Evolutionary conservation across 2,113 vertebrate species (phyloP).

Genomic region (Argyrosomus japonicus): DNA sequence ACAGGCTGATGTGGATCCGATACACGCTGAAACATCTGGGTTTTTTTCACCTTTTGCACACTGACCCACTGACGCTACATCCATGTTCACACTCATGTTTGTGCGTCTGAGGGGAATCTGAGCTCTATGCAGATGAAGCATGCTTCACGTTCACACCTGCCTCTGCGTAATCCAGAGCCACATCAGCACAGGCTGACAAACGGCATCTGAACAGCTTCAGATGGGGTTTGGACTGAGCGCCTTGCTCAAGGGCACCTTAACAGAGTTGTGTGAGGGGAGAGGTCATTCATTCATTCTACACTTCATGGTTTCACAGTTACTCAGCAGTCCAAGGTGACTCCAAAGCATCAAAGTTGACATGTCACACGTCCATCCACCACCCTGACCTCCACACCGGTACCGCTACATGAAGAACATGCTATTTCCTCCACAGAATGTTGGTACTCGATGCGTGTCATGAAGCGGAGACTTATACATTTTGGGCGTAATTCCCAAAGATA

Average conservation of each 20-base stretch:
- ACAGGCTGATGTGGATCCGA: constrained; percentile 15
- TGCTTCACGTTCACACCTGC: neutral
- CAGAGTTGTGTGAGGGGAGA: neutral
- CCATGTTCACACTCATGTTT: neutral
- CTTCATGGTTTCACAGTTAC: neutral
- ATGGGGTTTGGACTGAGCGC: neutral
- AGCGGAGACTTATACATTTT: neutral
- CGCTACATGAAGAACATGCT: neutral
- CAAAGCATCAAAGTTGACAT: too few species aligned
- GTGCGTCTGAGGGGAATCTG: neutral
- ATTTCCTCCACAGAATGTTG: neutral
- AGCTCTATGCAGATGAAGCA: neutral
- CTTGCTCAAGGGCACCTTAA: constrained; percentile 17
- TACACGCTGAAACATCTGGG: neutral
- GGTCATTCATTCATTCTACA: neutral
- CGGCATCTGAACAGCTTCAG: neutral
- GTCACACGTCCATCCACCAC: neutral
- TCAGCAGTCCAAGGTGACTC: neutral
- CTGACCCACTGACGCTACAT: too few species aligned
- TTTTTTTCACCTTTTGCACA: too few species aligned
- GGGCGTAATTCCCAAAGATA: neutral
- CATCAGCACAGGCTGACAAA: too few species aligned
- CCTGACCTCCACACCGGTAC: neutral
- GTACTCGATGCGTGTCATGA: neutral
- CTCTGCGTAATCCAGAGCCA: neutral